phyloP scores from a whole-genome alignment of 1,140 invertebrate species.

The Homalodisca vitripennis region DNA sequence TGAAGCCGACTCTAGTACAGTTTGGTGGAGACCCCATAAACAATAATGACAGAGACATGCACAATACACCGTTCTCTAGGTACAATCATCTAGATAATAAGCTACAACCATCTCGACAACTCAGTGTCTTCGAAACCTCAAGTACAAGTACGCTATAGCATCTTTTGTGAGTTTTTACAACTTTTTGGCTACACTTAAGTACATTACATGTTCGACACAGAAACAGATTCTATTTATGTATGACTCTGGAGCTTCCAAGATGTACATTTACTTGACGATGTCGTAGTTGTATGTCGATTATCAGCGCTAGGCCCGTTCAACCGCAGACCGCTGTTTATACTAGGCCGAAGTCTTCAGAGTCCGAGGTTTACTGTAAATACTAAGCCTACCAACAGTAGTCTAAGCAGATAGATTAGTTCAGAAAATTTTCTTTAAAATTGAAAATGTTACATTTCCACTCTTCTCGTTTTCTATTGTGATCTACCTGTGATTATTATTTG shows the following conservation, averaged over 20 bases:
- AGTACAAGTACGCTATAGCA: constrained; percentile 13
- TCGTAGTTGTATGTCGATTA: constrained; percentile 2
- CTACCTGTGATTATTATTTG: constrained; percentile 21
- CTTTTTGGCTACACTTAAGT: neutral
- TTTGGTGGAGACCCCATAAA: no score
- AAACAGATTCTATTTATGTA: neutral
- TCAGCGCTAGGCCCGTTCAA: no score
- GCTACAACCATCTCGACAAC: neutral
- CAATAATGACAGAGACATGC: no score
- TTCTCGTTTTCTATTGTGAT: constrained; percentile 20
- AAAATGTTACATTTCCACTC: neutral
- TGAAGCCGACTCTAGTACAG: no score
- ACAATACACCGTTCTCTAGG: no score
- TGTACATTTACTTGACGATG: neutral
- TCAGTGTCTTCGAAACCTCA: constrained; percentile 8
- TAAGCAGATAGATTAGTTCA: constrained; percentile 7
- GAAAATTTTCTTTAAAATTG: neutral
- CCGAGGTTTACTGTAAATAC: constrained; percentile 8
- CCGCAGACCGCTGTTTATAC: constrained; percentile 2
- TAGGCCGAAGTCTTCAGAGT: neutral
- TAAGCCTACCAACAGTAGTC: neutral
- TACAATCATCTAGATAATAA: constrained; percentile 24
- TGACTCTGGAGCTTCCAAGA: constrained; percentile 17
- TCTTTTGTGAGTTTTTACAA: constrained; percentile 22
- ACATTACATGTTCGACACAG: constrained; percentile 4